A percentile compares a stretch with the other conserved stretches of the same genome.
These are phyloP conservation scores for Erannis defoliaria DNA, from an alignment of 2,888 invertebrate genomes.

Conservation along the genomic window DNA sequence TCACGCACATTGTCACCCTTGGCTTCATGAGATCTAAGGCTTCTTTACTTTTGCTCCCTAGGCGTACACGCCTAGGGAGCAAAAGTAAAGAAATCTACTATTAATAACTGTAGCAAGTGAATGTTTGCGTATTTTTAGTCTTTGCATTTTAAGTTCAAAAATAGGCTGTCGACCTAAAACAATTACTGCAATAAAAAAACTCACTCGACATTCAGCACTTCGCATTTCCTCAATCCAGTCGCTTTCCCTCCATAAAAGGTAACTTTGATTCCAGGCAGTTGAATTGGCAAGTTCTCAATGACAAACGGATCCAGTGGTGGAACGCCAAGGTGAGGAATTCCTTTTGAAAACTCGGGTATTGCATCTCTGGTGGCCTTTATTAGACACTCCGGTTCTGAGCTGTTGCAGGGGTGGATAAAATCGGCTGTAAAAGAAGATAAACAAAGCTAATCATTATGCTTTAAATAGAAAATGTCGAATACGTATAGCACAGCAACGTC, in stretches of 20 bases:
- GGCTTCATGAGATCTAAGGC: too few relatives aligned
- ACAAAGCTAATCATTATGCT: neutral
- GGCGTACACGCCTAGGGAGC: too few relatives aligned
- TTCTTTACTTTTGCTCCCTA: too few relatives aligned
- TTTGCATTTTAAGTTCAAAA: too few relatives aligned
- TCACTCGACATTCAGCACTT: conserved; percentile 81
- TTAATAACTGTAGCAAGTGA: too few relatives aligned
- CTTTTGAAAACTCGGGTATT: conserved; percentile 76
- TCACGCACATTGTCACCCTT: too few relatives aligned
- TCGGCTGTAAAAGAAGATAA: conserved; percentile 60
- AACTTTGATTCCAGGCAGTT: conserved; percentile 80
- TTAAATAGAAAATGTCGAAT: too few relatives aligned
- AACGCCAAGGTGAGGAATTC: conserved; percentile 73
- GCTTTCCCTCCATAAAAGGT: conserved; percentile 78
- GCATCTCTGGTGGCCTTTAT: conserved; percentile 77
- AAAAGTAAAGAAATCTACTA: too few relatives aligned
- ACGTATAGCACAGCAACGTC: too few relatives aligned
- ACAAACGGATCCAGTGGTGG: conserved; percentile 77
- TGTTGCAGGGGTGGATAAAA: conserved; percentile 80
- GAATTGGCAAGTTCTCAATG: conserved; percentile 78
- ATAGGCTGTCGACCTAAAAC: neutral
- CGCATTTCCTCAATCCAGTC: conserved; percentile 76
- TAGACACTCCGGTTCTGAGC: conserved; percentile 72
- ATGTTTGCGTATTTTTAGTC: too few relatives aligned
- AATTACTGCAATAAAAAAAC: conserved; percentile 37